A percentile compares a stretch with the other conserved stretches of the same genome.
phyloP scores from a whole-genome alignment of 2,888 invertebrate genomes.

The Caenorhabditis wallacei region DNA sequence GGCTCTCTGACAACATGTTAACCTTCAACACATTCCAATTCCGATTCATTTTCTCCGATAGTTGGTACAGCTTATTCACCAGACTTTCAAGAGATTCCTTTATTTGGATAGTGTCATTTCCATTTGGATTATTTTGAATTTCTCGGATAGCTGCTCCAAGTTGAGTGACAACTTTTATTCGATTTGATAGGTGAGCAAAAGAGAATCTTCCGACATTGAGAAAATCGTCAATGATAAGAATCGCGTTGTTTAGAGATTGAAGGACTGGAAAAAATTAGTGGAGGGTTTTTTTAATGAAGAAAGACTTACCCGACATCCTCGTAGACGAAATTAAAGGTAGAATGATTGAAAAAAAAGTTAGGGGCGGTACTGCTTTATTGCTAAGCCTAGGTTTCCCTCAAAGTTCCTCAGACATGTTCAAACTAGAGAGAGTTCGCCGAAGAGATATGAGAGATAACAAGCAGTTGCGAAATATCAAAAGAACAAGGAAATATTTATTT shows the following conservation, averaged over 20 bases:
- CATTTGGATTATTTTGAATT: background rate
- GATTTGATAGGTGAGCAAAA: background rate
- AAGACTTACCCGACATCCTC: no score
- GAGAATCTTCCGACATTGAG: background rate
- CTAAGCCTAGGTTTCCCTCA: no score
- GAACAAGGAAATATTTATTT: background rate
- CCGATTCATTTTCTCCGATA: background rate
- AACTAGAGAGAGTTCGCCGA: no score
- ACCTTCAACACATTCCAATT: background rate
- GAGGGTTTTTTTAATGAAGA: no score
- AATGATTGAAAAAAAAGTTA: no score
- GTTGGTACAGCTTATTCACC: background rate
- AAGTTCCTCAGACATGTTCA: no score
- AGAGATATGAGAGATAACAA: no score
- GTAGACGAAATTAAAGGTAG: no score
- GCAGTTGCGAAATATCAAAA: no score
- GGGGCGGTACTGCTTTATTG: no score
- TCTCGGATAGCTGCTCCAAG: background rate
- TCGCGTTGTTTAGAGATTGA: background rate
- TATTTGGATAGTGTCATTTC: background rate
- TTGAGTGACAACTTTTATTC: background rate
- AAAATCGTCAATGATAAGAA: background rate
- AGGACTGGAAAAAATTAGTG: background rate
- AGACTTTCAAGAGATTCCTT: no score
- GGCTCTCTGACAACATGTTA: background rate